Evolutionary conservation across 2,888 invertebrate genomes (phyloP).

Genomic region (Agrotis ipsilon): DNA sequence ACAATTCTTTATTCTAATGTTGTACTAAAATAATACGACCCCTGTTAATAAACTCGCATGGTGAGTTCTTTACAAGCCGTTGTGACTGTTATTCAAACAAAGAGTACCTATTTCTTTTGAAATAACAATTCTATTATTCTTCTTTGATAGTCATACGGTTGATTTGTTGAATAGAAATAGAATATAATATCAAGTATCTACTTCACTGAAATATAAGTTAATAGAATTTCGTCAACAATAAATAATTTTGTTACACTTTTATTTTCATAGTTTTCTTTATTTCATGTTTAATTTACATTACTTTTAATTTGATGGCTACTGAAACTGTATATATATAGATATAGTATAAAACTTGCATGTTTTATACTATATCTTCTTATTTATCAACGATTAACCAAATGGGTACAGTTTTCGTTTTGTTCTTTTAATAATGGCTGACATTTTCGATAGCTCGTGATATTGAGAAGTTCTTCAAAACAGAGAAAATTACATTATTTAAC

Average conservation of each 20-base stretch:
- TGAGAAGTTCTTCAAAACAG: no score
- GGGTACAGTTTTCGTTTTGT: no score
- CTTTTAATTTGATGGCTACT: no score
- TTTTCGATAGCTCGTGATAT: no score
- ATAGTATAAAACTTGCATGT: no score
- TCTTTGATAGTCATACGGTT: background rate
- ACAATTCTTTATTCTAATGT: conserved; percentile 23
- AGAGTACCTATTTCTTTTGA: conserved; percentile 10
- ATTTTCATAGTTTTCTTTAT: no score
- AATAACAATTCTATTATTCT: conserved; percentile 17
- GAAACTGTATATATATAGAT: no score
- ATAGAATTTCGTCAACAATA: background rate
- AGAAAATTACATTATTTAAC: no score
- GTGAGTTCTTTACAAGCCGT: conserved; percentile 13
- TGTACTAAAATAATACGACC: conserved; percentile 43
- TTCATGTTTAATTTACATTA: no score
- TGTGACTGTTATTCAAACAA: conserved; percentile 32
- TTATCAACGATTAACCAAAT: no score
- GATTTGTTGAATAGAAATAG: background rate
- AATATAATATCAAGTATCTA: background rate
- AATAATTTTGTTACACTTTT: background rate
- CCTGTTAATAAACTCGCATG: conserved; percentile 25
- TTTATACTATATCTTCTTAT: no score
- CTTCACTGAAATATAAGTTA: background rate
- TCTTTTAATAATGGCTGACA: no score